Percentiles rank a stretch among this genome's conserved stretches.
Evolutionary conservation across 2,113 vertebrate genomes (phyloP).

Genomic region (Podilymbus podiceps): DNA sequence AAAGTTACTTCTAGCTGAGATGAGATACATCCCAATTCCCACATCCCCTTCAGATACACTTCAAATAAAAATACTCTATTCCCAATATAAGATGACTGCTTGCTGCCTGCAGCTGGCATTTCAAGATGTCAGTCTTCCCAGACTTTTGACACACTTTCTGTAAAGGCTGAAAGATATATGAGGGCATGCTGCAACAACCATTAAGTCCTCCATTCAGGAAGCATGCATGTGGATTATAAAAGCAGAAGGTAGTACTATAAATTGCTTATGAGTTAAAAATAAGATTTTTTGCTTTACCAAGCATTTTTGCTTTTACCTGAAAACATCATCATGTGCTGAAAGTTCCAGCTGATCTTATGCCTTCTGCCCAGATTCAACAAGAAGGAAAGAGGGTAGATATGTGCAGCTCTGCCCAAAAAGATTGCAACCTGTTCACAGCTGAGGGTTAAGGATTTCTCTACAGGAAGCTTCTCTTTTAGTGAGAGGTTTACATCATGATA

Average conservation of each 20-base stretch:
- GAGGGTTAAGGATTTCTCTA: slow-evolving; percentile 74
- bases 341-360: slow-evolving; percentile 94
- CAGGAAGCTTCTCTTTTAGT: background rate
- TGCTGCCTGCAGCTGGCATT: background rate
- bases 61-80: background rate
- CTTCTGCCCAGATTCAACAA: slow-evolving; percentile 92
- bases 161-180: background rate
- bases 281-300: background rate
- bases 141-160: background rate
- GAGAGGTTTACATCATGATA: background rate
- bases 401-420: slow-evolving; percentile 91
- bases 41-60: background rate
- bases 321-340: slow-evolving; percentile 99
- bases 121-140: background rate
- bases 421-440: slow-evolving; percentile 82
- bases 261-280: background rate
- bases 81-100: background rate
- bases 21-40: background rate
- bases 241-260: background rate
- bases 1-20: too few relatives aligned
- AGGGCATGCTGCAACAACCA: background rate
- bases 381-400: slow-evolving; percentile 96
- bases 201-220: background rate
- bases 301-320: slow-evolving; percentile 79
- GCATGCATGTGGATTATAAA: background rate